These are phyloP conservation scores for Stegodyphus dumicola DNA, from an alignment of 1,140 invertebrate genomes.

Conservation along the genomic window DNA sequence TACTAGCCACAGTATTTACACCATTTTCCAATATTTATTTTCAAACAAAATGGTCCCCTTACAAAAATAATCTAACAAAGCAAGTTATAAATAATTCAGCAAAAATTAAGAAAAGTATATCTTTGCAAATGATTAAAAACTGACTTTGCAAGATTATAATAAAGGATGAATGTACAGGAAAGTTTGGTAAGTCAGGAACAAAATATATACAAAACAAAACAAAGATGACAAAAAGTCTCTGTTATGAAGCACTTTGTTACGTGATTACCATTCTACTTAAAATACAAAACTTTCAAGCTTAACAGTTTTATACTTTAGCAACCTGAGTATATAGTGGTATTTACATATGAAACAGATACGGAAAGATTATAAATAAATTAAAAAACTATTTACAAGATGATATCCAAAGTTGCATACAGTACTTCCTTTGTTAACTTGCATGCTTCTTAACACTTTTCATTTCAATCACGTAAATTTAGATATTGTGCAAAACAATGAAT, in stretches of 20 bases:
- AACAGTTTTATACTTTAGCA: constrained; percentile 58
- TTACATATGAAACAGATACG: constrained; percentile 35
- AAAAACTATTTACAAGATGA: no score
- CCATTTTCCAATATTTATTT: not conserved
- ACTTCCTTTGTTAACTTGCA: no score
- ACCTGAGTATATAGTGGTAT: constrained; percentile 51
- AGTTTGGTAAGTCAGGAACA: constrained; percentile 3
- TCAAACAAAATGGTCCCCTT: constrained; percentile 44
- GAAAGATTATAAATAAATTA: constrained; percentile 13
- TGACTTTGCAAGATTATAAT: not conserved
- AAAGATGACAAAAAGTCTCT: constrained; percentile 22
- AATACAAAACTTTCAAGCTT: constrained; percentile 42
- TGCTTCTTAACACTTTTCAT: no score
- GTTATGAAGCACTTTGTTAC: constrained; percentile 26
- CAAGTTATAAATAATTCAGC: constrained; percentile 28
- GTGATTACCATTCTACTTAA: constrained; percentile 17
- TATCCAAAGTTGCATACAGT: no score
- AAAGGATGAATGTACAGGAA: not conserved
- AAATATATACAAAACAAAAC: constrained; percentile 23
- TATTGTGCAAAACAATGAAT: no score
- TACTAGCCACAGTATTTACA: not conserved
- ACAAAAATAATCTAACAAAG: constrained; percentile 24
- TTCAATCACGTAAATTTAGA: no score
- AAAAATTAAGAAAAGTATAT: not conserved
- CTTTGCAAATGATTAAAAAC: not conserved